Evolutionary conservation across 2,888 invertebrate genomes (phyloP).

Genomic region (Cheilosia impressa): DNA sequence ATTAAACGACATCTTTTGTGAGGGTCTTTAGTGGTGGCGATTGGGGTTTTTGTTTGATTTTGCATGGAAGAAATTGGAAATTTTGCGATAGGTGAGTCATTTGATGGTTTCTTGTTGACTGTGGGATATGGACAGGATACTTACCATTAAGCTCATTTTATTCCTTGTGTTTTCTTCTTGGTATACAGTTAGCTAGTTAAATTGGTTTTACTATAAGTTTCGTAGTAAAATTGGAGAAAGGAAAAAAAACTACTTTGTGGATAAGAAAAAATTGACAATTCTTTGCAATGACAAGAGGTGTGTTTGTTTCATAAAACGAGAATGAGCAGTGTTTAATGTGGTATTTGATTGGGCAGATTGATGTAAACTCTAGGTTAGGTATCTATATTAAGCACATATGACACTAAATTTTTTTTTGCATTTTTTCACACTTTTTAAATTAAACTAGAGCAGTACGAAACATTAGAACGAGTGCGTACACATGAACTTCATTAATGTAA

Average conservation of each 20-base stretch:
- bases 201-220: conserved; percentile 65
- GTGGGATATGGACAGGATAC: background rate
- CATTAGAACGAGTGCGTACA: too few relatives aligned
- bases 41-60: conserved; percentile 1
- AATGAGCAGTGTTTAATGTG: background rate
- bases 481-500: too few relatives aligned
- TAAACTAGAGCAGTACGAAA: too few relatives aligned
- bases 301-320: conserved; percentile 26
- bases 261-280: conserved; percentile 63
- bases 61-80: conserved; percentile 22
- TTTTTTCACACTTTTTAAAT: too few relatives aligned
- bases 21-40: background rate
- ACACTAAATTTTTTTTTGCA: too few relatives aligned
- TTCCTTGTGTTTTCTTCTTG: conserved; percentile 25
- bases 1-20: conserved; percentile 64
- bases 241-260: conserved; percentile 54
- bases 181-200: conserved; percentile 27
- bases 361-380: too few relatives aligned
- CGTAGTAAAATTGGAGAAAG: conserved; percentile 60
- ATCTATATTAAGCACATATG: too few relatives aligned
- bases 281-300: conserved; percentile 26
- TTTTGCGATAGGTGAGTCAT: conserved; percentile 60
- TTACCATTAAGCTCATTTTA: conserved; percentile 68
- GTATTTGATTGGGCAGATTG: too few relatives aligned
- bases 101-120: conserved; percentile 3